These are phyloP conservation scores for Catharus fuscescens DNA, from an alignment of 2,113 vertebrate genomes.

Conservation along the genomic window DNA sequence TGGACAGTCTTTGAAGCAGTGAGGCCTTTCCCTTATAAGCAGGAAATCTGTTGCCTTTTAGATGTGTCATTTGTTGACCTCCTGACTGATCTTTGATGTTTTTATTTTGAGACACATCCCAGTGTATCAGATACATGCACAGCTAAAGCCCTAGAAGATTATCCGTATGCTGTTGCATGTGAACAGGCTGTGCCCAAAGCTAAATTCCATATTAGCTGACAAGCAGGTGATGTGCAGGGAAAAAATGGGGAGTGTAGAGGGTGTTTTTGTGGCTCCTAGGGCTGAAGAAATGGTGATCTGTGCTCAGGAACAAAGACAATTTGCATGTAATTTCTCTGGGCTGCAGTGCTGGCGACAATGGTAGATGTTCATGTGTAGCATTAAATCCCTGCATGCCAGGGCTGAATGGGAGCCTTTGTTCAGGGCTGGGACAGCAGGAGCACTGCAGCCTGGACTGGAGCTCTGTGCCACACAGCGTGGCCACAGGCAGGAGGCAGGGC, in stretches of 20 bases:
- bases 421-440: background rate
- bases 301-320: slow-evolving; percentile 2
- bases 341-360: slow-evolving; percentile 6
- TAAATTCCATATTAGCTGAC: background rate
- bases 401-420: slow-evolving; percentile 42
- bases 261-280: slow-evolving; percentile 14
- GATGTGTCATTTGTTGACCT: background rate
- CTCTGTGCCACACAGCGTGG: rapidly evolving
- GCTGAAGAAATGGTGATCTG: slow-evolving; percentile 26
- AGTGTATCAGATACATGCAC: background rate
- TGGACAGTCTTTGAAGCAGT: background rate
- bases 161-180: background rate
- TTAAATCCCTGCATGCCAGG: rapidly evolving
- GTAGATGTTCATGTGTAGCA: slow-evolving; percentile 18
- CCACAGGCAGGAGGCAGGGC: rapidly evolving
- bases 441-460: background rate
- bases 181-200: background rate
- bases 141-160: background rate
- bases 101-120: background rate
- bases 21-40: background rate
- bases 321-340: slow-evolving; percentile 40
- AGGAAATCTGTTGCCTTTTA: background rate
- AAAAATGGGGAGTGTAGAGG: slow-evolving; percentile 5
- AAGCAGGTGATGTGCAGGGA: slow-evolving; percentile 8
- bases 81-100: background rate